Base-by-base conservation (phyloP, 2,888 invertebrate species). In the Chalcis sispes region DNA sequence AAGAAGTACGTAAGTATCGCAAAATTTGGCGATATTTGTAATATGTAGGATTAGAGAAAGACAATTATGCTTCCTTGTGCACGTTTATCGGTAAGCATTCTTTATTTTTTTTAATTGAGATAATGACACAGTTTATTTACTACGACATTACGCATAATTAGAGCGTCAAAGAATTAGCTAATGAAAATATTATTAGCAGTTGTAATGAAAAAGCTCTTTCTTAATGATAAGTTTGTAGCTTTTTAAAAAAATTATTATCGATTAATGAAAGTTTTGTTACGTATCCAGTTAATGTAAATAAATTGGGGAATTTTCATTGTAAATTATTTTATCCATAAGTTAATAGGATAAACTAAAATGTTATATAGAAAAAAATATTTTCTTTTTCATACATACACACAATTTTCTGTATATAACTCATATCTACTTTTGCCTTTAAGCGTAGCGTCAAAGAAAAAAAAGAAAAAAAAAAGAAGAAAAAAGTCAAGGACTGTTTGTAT, bases 371-470 rank as follows among this genome's bases (percentile, higher is more conserved):
- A 54, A 50, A 27, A 61, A 48, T 50, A 52, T 74, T 77, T 75
- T 79, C 80, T 79, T 64, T 82, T 82, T 81, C 80, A 80, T 81
- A 81, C 50, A 62, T 2, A 72, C 36, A 70, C 40, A n/a, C n/a
- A n/a, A n/a, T 25, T 78, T 81, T 78, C 70, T 82, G 79, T 80
- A 78, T 73, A 71, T 72, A 74, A 20, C 79, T 80, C 79, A 80
- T 78, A 82, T 80, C 77, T 80, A 79, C 75, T 77, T 81, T 64
- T 64, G 58, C 25, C n/a, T 72, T 65, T 59, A 54, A 59, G 23
- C 29, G 56, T 52, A 27, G 15, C 46, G 13, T 36, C 54, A 20
- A 18, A 42, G 27, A 71, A 32, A 71, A 46, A 52, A 65, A 27
- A 67, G n/a, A 18, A 42, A 20, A 71, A 32, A 71, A 46, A 52